phyloP scores from a whole-genome alignment of 53 echinoderm and acorn worm genomes.

The Arbacia lixula region DNA sequence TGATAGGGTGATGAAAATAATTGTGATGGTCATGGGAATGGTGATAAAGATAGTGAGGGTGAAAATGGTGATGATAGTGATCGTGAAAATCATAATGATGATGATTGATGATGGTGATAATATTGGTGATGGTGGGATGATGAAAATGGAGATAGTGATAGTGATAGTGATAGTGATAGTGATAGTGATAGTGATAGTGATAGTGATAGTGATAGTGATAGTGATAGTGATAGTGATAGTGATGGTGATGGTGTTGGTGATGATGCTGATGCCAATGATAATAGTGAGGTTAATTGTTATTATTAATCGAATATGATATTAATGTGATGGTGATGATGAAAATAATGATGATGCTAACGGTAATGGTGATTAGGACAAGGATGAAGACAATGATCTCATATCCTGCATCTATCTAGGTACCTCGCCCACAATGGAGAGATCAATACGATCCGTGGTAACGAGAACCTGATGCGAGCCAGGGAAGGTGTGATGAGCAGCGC shows the following conservation, averaged over 20 bases:
- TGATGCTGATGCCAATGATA: constrained; percentile 20
- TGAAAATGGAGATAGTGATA: constrained; percentile 34
- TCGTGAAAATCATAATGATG: background rate
- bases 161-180: constrained; percentile 39
- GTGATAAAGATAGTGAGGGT: background rate
- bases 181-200: constrained; percentile 41
- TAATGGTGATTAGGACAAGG: constrained; percentile 1
- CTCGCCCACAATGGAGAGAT: constrained; percentile 97
- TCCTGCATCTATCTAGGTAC: too few species aligned
- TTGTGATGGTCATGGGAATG: background rate
- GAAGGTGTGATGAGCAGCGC: constrained; percentile 94
- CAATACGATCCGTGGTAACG: constrained; percentile 96
- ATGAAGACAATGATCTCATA: constrained; percentile 5
- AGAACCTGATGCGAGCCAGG: constrained; percentile 90
- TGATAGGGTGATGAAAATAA: background rate
- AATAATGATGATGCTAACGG: constrained; percentile 23
- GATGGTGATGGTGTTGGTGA: constrained; percentile 31
- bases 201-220: constrained; percentile 35
- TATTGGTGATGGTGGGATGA: constrained; percentile 10
- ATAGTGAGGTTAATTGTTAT: background rate
- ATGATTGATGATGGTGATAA: constrained; percentile 26
- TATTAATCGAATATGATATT: too few species aligned
- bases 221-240: constrained; percentile 24
- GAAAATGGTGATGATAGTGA: constrained; percentile 16
- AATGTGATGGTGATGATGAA: constrained; percentile 35